Evolutionary conservation across 2,797 vertebrate species (phyloP).

Genomic region (Babyrousa celebensis): DNA sequence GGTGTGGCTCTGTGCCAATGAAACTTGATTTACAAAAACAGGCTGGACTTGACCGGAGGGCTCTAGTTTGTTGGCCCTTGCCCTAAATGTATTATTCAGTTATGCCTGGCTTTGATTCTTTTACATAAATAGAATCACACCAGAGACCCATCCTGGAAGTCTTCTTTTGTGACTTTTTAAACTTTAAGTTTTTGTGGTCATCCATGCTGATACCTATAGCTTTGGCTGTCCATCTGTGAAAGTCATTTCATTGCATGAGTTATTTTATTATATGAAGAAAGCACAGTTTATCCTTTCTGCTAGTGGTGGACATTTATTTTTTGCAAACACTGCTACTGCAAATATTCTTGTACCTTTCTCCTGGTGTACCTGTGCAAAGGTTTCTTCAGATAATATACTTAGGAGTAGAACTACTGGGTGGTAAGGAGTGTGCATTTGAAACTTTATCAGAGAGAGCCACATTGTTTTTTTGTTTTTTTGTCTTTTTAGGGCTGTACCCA

Average conservation of each 20-base stretch:
- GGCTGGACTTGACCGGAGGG: neutral
- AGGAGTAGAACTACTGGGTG: neutral
- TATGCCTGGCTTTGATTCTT: neutral
- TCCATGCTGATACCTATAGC: neutral
- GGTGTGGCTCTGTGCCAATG: neutral
- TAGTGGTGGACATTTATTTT: neutral
- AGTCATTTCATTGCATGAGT: too few relatives aligned
- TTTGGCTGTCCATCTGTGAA: neutral
- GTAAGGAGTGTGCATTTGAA: neutral
- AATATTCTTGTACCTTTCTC: neutral
- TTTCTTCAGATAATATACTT: neutral
- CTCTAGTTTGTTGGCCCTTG: neutral
- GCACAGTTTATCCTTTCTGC: neutral
- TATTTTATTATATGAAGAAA: neutral
- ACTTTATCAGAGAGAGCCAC: neutral
- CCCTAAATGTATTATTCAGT: neutral
- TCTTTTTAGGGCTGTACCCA: too few relatives aligned
- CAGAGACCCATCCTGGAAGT: neutral
- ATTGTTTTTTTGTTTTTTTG: too few relatives aligned
- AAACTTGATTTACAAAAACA: slow-evolving; percentile 29
- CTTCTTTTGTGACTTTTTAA: neutral
- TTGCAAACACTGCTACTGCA: neutral
- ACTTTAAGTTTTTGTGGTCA: too few relatives aligned
- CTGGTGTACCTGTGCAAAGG: neutral
- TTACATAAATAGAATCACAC: neutral